Evolutionary conservation across 2,797 vertebrate species (phyloP).

Genomic region (Pangasius djambal): DNA sequence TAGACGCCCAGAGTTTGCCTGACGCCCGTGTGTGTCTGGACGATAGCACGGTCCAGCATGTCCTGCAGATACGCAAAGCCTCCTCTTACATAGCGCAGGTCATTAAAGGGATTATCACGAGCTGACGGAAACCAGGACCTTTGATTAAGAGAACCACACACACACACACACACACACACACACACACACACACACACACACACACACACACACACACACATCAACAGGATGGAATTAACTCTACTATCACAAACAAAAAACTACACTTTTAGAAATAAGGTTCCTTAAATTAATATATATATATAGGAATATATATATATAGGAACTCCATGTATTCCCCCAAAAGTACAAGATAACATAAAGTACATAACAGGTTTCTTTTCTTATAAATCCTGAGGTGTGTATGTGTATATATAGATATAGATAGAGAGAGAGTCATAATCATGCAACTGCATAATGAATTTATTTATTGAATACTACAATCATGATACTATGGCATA

Average conservation of each 20-base stretch:
- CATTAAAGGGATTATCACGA: constrained; percentile 86
- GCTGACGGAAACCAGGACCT: constrained; percentile 95
- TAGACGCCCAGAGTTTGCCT: constrained; percentile 87
- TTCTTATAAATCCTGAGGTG: no score
- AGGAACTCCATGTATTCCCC: not conserved
- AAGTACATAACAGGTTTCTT: no score
- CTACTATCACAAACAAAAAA: not conserved
- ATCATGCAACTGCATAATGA: not conserved
- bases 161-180: constrained; percentile 69
- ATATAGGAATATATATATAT: no score
- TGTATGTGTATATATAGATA: no score
- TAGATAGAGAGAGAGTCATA: no score
- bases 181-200: constrained; percentile 77
- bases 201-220: constrained; percentile 73
- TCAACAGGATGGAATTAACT: not conserved
- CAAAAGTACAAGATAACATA: no score
- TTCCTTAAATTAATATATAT: not conserved
- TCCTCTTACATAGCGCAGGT: constrained; percentile 94
- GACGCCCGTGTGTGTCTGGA: constrained; percentile 77
- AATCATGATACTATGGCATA: not conserved
- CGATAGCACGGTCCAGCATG: constrained; percentile 89
- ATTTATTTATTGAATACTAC: not conserved
- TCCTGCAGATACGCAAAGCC: constrained; percentile 95
- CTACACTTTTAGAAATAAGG: not conserved
- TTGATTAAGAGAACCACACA: constrained; percentile 55